Conservation (phyloP, 2,888 invertebrate species). For the Chymomyza amoena region DNA sequence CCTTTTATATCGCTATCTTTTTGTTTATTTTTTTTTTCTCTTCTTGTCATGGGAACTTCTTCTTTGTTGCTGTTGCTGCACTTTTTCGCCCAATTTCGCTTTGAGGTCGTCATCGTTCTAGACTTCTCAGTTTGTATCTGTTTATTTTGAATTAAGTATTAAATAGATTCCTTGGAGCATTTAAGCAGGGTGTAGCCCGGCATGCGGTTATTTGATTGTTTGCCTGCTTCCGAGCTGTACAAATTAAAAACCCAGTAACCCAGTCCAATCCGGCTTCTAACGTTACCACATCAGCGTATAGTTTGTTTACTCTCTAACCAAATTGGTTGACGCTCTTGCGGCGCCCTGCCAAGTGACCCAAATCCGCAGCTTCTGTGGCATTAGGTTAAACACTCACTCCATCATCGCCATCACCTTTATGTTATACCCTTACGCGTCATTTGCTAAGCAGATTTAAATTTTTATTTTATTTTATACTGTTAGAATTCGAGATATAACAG, state of each 20-base stretch:
- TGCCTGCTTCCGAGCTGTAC: neutral
- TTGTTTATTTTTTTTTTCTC: no score
- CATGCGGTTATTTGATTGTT: neutral
- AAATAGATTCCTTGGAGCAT: slow-evolving; percentile 15
- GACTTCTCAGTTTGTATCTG: neutral
- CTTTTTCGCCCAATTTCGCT: slow-evolving; percentile 4
- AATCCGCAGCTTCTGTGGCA: slow-evolving; percentile 11
- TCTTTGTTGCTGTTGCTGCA: neutral
- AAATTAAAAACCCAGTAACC: neutral
- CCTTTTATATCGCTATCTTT: no score
- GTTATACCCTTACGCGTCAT: neutral
- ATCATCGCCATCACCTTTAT: neutral
- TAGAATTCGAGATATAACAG: no score
- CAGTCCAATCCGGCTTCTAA: neutral
- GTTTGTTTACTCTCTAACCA: neutral
- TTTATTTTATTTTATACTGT: neutral
- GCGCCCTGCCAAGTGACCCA: slow-evolving; percentile 37
- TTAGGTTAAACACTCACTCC: neutral
- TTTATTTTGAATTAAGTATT: slow-evolving; percentile 21
- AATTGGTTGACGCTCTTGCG: slow-evolving; percentile 10
- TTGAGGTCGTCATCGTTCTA: slow-evolving; percentile 4
- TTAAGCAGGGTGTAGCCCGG: neutral
- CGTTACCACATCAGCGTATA: neutral
- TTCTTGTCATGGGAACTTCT: neutral
- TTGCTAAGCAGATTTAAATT: neutral